phyloP scores from a whole-genome alignment of 2,797 vertebrate species.

The Distichodus sexfasciatus region DNA sequence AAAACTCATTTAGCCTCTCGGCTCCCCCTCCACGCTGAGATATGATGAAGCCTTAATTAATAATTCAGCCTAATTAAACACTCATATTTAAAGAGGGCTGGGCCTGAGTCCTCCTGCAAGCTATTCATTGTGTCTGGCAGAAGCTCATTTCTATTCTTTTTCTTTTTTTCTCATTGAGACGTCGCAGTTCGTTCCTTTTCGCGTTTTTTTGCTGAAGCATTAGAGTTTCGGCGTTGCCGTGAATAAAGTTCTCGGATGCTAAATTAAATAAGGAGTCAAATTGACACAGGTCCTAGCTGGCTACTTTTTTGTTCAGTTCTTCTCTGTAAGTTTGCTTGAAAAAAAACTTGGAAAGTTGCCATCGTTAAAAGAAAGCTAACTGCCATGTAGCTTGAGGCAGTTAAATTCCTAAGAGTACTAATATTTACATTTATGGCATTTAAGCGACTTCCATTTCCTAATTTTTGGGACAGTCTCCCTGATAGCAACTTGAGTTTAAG shows the following conservation, averaged over 20 bases:
- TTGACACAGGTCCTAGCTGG: neutral
- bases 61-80: constrained; percentile 76
- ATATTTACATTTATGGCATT: no score
- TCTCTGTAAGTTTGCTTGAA: no score
- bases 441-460: no score
- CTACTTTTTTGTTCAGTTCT: no score
- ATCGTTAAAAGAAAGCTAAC: no score
- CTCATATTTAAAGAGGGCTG: constrained; percentile 69
- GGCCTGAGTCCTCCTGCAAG: constrained; percentile 41
- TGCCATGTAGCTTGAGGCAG: no score
- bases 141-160: constrained; percentile 41
- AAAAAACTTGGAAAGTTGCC: no score
- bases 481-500: no score
- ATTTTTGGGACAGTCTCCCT: no score
- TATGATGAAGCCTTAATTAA: constrained; percentile 71
- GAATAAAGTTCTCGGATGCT: constrained; percentile 21
- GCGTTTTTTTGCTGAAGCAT: constrained; percentile 22
- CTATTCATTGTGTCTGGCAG: constrained; percentile 53
- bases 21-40: constrained; percentile 42
- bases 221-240: constrained; percentile 1
- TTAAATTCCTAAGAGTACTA: no score
- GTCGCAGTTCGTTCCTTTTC: constrained; percentile 17
- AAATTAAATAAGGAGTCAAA: constrained; percentile 37
- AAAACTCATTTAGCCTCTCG: constrained; percentile 56
- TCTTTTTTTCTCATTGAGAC: constrained; percentile 42